Evolutionary conservation across 2,113 vertebrate genomes (phyloP).

Genomic region (Delphinapterus leucas): DNA sequence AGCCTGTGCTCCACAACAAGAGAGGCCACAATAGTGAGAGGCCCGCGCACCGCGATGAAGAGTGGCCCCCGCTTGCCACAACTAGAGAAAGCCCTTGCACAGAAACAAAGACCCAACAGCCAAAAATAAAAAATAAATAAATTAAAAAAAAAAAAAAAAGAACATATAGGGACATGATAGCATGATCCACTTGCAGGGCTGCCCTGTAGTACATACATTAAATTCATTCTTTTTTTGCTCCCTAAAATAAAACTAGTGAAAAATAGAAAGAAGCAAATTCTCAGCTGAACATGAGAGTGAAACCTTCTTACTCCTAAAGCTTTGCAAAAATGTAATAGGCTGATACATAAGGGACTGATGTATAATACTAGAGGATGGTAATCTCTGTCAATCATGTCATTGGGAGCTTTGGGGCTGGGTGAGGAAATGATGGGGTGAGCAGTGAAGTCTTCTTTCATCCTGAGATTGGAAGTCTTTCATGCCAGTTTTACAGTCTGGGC

Average conservation of each 20-base stretch:
- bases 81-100: too few relatives aligned
- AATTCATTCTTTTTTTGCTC: neutral
- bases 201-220: neutral
- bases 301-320: neutral
- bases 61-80: too few relatives aligned
- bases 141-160: too few relatives aligned
- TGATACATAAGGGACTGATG: neutral
- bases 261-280: neutral
- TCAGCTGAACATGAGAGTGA: neutral
- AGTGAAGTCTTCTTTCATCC: neutral
- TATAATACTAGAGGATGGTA: too few relatives aligned
- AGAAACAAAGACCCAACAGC: too few relatives aligned
- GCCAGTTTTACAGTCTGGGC: neutral
- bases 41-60: too few relatives aligned
- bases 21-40: too few relatives aligned
- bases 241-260: neutral
- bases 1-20: too few relatives aligned
- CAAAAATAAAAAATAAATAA: too few relatives aligned
- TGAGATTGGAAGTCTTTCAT: neutral
- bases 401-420: neutral
- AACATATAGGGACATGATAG: neutral
- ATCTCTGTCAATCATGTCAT: neutral
- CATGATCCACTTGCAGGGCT: neutral
- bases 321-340: neutral
- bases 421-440: neutral